Evolutionary conservation across 2,888 invertebrate species (phyloP), one percentile per base, ranked within the genome.

Genomic region (Orchestes rusci): DNA sequence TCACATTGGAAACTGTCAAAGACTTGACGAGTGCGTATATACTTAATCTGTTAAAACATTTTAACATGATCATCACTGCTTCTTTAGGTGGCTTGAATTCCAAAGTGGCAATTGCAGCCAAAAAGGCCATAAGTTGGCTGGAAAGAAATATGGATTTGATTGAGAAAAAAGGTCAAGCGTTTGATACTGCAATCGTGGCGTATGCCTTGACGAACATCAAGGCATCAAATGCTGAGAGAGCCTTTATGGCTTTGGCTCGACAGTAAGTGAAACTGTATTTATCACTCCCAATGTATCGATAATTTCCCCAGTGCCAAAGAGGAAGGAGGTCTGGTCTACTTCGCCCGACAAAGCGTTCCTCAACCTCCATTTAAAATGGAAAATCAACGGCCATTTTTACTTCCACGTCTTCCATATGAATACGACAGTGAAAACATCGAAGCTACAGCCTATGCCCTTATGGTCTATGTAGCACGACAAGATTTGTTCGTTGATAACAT

Each of bases 351-450:
- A 54, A 70, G 74, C 12, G 77, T 92, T 2, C 90, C 91, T 0
- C 77, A 77, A 46, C 87, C 90, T 0, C 89, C 90, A 0, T 81
- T 79, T 54, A 91, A 91, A 69, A 74, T 84, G 59, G 92, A 92
- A 70, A 92, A 92, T 70, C 91, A 92, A 63, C 87, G 89, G 63
- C 90, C 90, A 4, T 94, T 91, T 76, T 72, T 88, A 1, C 70
- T 92, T 48, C 92, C 95, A 0, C 79, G 95, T 0, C 70, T 91
- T 45, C 90, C 92, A 0, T 90, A 92, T 66, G 80, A 79, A 56
- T 89, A 83, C 64, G 96, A 96, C 70, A 80, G 90, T 0, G 83
- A 87, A 62, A 95, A 94, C 65, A 84, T 95, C 33, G 93, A 93
- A 61, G 82, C 94, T 0, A 96, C 95, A 0, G 86, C 94, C 0